Evolutionary conservation across 1,140 invertebrate species (phyloP).

Genomic region (Venustaconcha ellipsiformis): DNA sequence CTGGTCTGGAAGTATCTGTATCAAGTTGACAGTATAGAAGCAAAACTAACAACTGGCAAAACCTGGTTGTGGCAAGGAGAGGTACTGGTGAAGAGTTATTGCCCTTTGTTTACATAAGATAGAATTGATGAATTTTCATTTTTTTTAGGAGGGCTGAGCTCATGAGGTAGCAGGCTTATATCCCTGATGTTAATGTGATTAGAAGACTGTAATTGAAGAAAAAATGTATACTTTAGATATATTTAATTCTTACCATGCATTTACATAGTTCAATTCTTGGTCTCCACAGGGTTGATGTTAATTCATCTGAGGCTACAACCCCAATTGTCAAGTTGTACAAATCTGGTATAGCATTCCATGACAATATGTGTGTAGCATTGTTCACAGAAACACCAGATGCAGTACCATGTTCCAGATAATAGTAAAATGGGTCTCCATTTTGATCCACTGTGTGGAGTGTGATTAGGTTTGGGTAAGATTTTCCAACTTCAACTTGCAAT

Average conservation of each 20-base stretch:
- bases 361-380: constrained; percentile 12
- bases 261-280: constrained; percentile 41
- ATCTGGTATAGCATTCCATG: constrained; percentile 23
- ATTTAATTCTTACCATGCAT: constrained; percentile 31
- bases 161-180: too few relatives aligned
- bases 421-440: constrained; percentile 39
- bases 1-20: too few relatives aligned
- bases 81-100: too few relatives aligned
- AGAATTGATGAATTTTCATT: too few relatives aligned
- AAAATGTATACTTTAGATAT: too few relatives aligned
- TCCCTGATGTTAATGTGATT: too few relatives aligned
- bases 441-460: constrained; percentile 25
- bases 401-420: constrained; percentile 20
- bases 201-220: too few relatives aligned
- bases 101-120: too few relatives aligned
- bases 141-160: too few relatives aligned
- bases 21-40: too few relatives aligned
- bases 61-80: too few relatives aligned
- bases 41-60: too few relatives aligned
- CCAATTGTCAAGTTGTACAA: constrained; percentile 1
- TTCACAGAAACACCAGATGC: constrained; percentile 25
- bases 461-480: constrained; percentile 13
- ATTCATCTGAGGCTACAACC: constrained; percentile 34
- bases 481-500: constrained; percentile 30
- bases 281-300: constrained; percentile 28